Base-by-base conservation (phyloP, 2,888 invertebrate species). In the Amorpha juglandis region DNA sequence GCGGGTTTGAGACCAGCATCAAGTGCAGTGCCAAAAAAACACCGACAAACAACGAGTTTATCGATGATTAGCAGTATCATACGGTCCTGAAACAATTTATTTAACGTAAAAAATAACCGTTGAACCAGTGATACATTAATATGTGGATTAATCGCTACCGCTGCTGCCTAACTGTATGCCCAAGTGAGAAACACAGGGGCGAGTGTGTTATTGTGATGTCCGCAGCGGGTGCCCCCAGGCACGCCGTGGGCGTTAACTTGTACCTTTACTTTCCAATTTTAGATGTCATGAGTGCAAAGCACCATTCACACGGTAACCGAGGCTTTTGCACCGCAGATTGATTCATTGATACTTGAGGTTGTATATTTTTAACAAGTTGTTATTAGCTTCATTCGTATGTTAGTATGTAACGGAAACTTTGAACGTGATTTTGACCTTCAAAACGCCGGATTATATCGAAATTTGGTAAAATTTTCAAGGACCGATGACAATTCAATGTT, bases 241-340 rank as follows among this genome's bases (percentile, higher is more conserved):
- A 74, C 38, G 42, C 74, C 74, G 87, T 86, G 77, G 83, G 83
- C 71, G 78, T 69, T 70, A 74, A 69, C 69, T 45, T 70, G 68
- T 77, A 79, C 78, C 79, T 83, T 81, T 79, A 86, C 87, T 89
- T 89, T 89, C 88, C 84, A 89, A 88, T 87, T 87, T 86, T 81
- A 83, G 83, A 80, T 73, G 62, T 27, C 65, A 27, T 27, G 27
- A 55, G 35, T 55, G 53, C 27, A 55, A 35, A n/a, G 55, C 38
- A 9, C 50, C 53, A n/a, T 55, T 55, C 33, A 55, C 35, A 55
- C 53, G 27, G 14, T 55, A 55, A n/a, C 19, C 50, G 16, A 51
- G 11, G 51, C 35, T 55, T 55, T 55, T 55, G 53, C 12, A 55
- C 33, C 7, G 33, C 19, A 19, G 51, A 19, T 51, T 21, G 27